Evolutionary conservation across 2,113 vertebrate species (phyloP).

Genomic region (Vidua chalybeata): DNA sequence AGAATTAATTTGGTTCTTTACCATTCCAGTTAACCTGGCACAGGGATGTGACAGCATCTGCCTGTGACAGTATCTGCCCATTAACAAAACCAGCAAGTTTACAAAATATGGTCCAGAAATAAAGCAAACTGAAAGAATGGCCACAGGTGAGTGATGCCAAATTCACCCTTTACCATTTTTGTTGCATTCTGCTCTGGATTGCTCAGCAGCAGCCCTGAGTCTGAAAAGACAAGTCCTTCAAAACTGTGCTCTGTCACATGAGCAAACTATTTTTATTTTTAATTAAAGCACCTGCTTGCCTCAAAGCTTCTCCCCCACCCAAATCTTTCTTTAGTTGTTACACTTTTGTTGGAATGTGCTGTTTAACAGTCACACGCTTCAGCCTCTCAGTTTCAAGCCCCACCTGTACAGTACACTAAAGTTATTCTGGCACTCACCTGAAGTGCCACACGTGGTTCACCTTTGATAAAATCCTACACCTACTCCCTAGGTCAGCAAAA

Average conservation of each 20-base stretch:
- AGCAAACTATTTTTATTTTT: neutral
- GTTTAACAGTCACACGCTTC: neutral
- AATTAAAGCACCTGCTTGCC: neutral
- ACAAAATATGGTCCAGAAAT: neutral
- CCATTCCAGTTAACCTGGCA: neutral
- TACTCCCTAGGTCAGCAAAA: neutral
- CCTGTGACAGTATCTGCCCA: neutral
- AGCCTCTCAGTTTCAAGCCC: neutral
- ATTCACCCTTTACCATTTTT: neutral
- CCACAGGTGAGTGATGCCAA: neutral
- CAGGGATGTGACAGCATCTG: accelerated
- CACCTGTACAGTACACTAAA: neutral
- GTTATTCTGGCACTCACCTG: neutral
- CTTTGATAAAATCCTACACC: neutral
- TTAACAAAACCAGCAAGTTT: neutral
- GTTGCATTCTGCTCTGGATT: neutral
- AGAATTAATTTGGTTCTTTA: neutral
- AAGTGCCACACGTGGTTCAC: neutral
- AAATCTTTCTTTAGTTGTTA: neutral
- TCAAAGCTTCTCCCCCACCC: neutral
- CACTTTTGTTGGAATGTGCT: neutral
- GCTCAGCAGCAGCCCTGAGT: neutral
- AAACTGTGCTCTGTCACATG: neutral
- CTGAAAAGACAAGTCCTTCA: neutral
- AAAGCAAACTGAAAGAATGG: neutral